Evolutionary conservation across 2,797 vertebrate genomes (phyloP), one percentile per base, ranked within the genome.

Genomic region (Loris lydekkerianus): DNA sequence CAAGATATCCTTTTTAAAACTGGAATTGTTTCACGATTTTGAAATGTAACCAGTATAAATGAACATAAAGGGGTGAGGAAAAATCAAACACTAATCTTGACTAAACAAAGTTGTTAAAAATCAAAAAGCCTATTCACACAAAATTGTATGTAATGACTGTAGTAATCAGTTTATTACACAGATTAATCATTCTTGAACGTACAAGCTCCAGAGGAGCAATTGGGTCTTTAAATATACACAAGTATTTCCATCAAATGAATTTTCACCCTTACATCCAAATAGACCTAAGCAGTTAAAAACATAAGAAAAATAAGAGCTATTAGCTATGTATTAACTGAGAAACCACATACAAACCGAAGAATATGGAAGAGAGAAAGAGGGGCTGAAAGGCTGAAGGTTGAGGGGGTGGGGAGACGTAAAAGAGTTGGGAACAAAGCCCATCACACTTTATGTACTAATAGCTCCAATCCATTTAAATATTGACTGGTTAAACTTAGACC

Each of bases 221-320:
- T 99, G 99, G 99, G 99, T 99, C 99, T 99, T 99, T 99, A 99
- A 99, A 99, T 99, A 99, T 99, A 99, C 99, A 99, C 99, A 99
- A 99, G 99, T 99, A 97, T 99, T 99, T 99, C 99, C 99, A 99
- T 99, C 99, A 99, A 98, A 98, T 99, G 99, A 99, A 99, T 99
- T 99, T 99, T 99, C 98, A 99, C 99, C 99, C 99, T 99, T 99
- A 99, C 99, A 99, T 99, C 99, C 99, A 99, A 99, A 99, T 98
- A 98, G 98, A 98, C 99, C 99, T 99, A 99, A 99, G 99, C 97
- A 98, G 98, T 98, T 98, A 98, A 99, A 98, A 98, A 98, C 96
- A 98, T 98, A 98, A 99, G 99, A 99, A 99, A 99, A 99, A 98
- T 99, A 99, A 99, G 99, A 99, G 99, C 99, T 99, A 99, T 99